Percentiles rank a stretch among this genome's conserved stretches.
phyloP scores from a whole-genome alignment of 2,797 vertebrate species.

The Falco peregrinus region DNA sequence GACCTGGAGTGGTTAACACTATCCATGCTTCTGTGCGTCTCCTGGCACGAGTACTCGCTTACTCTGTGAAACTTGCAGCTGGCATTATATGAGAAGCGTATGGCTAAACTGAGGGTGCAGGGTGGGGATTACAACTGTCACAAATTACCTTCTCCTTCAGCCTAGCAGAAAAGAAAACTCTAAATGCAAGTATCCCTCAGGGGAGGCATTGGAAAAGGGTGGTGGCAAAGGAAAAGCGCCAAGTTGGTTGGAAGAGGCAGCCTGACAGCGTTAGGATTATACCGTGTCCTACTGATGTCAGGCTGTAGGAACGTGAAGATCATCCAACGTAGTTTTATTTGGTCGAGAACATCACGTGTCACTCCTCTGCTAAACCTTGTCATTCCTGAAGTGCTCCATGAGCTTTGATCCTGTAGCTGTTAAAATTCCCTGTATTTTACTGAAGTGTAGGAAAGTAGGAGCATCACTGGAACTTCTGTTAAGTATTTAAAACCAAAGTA shows the following conservation, averaged over 20 bases:
- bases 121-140: background rate
- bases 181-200: background rate
- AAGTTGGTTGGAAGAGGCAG: background rate
- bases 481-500: background rate
- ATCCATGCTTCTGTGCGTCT: fast-evolving
- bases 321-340: background rate
- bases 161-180: background rate
- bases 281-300: background rate
- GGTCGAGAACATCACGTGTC: background rate
- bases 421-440: background rate
- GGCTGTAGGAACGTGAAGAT: background rate
- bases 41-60: background rate
- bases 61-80: background rate
- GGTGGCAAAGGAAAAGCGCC: background rate
- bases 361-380: background rate
- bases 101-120: background rate
- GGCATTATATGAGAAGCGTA: background rate
- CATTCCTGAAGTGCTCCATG: background rate
- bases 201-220: background rate
- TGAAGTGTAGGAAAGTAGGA: background rate
- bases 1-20: background rate
- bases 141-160: background rate
- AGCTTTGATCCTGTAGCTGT: background rate
- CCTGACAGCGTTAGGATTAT: background rate
- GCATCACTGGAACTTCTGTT: background rate